These are phyloP conservation scores for Hesperia comma DNA, from an alignment of 2,888 invertebrate species.

Conservation along the genomic window DNA sequence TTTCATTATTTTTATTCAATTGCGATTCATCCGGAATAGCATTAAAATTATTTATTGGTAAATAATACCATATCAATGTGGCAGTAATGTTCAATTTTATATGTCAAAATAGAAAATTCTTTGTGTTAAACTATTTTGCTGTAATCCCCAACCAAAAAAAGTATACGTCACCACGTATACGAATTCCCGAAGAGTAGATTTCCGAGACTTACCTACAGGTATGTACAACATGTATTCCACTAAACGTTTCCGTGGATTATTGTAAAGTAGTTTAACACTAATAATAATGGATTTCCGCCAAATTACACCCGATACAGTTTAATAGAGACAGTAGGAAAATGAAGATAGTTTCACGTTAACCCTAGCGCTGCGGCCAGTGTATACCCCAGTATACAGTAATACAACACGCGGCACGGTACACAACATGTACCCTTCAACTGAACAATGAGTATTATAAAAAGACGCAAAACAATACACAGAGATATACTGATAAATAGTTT, in stretches of 20 bases:
- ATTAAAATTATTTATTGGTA: slow-evolving; percentile 51
- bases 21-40: slow-evolving; percentile 71
- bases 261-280: slow-evolving; percentile 5
- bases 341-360: slow-evolving; percentile 48
- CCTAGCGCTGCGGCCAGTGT: slow-evolving; percentile 42
- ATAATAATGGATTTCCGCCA: background rate
- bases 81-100: slow-evolving; percentile 8
- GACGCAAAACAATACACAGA: slow-evolving; percentile 34
- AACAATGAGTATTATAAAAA: slow-evolving; percentile 53
- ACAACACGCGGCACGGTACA: background rate
- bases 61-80: slow-evolving; percentile 1
- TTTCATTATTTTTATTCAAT: slow-evolving; percentile 53
- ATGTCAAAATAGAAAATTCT: background rate
- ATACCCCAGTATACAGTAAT: too few relatives aligned
- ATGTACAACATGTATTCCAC: background rate
- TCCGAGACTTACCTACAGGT: background rate
- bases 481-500: slow-evolving; percentile 20
- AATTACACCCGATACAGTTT: background rate
- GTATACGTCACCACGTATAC: background rate
- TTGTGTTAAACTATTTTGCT: background rate
- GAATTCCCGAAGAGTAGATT: background rate
- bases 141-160: background rate
- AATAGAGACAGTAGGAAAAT: too few relatives aligned
- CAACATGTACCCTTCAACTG: slow-evolving; percentile 33
- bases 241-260: background rate